Evolutionary conservation across 2,113 vertebrate genomes (phyloP).

Genomic region (Gopherus flavomarginatus): DNA sequence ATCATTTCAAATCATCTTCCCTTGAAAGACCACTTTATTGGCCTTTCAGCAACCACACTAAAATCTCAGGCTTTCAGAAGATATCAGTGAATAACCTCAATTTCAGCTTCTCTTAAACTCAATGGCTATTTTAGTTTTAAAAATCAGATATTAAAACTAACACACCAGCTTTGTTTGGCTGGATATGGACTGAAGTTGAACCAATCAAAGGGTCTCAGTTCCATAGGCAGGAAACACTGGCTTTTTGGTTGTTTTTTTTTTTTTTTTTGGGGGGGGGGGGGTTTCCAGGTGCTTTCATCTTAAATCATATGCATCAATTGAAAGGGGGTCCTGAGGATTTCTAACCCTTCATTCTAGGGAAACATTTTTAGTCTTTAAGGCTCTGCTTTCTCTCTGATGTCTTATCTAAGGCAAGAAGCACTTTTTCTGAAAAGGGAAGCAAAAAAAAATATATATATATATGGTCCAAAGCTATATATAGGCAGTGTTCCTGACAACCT

Average conservation of each 20-base stretch:
- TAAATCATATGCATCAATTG: not conserved
- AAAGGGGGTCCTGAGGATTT: not conserved
- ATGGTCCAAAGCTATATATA: constrained; percentile 39
- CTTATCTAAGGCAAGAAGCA: not conserved
- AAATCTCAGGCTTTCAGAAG: not conserved
- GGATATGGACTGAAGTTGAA: not conserved
- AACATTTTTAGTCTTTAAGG: not conserved
- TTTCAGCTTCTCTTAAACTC: not conserved
- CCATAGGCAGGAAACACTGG: not conserved
- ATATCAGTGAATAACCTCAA: not conserved
- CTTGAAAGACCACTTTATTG: not conserved
- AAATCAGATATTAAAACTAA: not conserved
- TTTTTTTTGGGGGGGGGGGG: fast-evolving
- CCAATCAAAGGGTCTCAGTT: not conserved
- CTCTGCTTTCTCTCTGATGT: not conserved
- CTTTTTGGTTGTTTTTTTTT: too few relatives aligned
- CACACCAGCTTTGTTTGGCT: not conserved
- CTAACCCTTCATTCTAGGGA: not conserved
- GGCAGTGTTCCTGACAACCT: not conserved
- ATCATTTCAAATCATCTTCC: not conserved
- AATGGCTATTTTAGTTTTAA: not conserved
- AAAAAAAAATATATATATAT: not conserved
- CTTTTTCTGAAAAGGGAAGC: constrained; percentile 30
- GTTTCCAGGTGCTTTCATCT: not conserved
- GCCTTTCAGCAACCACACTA: not conserved